Conservation (phyloP, 2,797 vertebrate species). For the Schizopygopsis malacanthus region DNA sequence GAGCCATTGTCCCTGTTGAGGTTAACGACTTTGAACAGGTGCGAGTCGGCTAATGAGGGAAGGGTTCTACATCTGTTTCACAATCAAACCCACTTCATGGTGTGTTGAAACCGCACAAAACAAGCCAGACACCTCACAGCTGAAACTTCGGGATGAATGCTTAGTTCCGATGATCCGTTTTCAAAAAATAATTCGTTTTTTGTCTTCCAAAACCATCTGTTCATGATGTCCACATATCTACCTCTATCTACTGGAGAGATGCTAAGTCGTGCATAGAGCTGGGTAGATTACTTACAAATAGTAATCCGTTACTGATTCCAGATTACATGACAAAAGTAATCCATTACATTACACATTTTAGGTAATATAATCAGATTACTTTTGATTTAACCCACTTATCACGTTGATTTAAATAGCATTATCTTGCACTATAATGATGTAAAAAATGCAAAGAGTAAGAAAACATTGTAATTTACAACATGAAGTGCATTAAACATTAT, state of each 20-base stretch:
- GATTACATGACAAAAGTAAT: too few relatives aligned
- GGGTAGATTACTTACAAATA: too few relatives aligned
- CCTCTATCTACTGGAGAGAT: neutral
- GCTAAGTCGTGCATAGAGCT: neutral
- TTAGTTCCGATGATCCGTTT: neutral
- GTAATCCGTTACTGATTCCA: too few relatives aligned
- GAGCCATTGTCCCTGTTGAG: slow-evolving; percentile 43
- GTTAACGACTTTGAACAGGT: slow-evolving; percentile 45
- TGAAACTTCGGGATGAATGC: slow-evolving; percentile 20
- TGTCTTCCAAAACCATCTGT: slow-evolving; percentile 41
- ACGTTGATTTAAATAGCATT: too few relatives aligned
- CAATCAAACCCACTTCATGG: slow-evolving; percentile 35
- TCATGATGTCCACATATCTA: slow-evolving; percentile 25
- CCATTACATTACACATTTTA: too few relatives aligned
- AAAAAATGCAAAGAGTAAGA: too few relatives aligned
- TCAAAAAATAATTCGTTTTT: slow-evolving; percentile 27
- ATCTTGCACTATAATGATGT: too few relatives aligned
- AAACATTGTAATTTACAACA: too few relatives aligned
- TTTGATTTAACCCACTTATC: too few relatives aligned
- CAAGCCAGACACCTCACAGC: slow-evolving; percentile 22
- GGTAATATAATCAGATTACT: too few relatives aligned
- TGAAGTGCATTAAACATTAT: too few relatives aligned
- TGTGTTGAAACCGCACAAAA: slow-evolving; percentile 14
- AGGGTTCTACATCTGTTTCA: slow-evolving; percentile 20
- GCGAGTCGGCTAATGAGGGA: slow-evolving; percentile 35